Base-by-base conservation (phyloP, 2,113 vertebrate species). In the Pleuronectes platessa region DNA sequence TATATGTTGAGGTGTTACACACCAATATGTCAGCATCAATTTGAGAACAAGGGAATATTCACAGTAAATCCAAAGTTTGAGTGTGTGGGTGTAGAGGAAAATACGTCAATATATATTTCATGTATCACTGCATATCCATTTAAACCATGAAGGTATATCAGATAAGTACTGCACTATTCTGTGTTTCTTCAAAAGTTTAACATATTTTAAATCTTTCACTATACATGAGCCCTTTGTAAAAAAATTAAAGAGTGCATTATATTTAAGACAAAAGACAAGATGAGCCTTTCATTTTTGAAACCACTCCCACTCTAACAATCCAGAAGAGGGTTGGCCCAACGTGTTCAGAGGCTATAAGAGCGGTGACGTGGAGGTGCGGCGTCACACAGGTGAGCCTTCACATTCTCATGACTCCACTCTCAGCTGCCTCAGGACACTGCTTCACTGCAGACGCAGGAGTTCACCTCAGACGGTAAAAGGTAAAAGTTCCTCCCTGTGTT, bases 331-430 rank as follows among this genome's bases (percentile, higher is more conserved):
- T 51, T 74, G 83, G 71, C 75, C 69, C 74, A 54, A 63, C 27
- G 40, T 24, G n/a, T 40, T 23, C 51, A 71, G 13, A 61, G 26
- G 20, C 56, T 86, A 86, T 86, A 92, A 87, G 68, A 81, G 76
- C 71, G 27, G 3, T 20, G 42, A 67, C 2, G 11, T 77, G 27
- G 61, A 82, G 78, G 78, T 83, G 69, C 21, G 65, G 55, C 65
- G 84, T 89, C 82, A 80, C 23, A 72, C 79, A 91, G 90, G 89
- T 90, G 85, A 75, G 51, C 27, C 0, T 62, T 79, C 24, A 49
- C 31, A 24, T 68, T 68, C 63, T 73, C 31, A 78, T 63, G 20
- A 56, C 54, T 79, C 47, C 49, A 2, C 68, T 60, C 12, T 74
- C 42, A 20, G 9, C 24, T 61, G 58, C 77, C 63, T 80, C 75